Evolutionary conservation across 2,113 vertebrate species (phyloP).

Genomic region (Cariama cristata): DNA sequence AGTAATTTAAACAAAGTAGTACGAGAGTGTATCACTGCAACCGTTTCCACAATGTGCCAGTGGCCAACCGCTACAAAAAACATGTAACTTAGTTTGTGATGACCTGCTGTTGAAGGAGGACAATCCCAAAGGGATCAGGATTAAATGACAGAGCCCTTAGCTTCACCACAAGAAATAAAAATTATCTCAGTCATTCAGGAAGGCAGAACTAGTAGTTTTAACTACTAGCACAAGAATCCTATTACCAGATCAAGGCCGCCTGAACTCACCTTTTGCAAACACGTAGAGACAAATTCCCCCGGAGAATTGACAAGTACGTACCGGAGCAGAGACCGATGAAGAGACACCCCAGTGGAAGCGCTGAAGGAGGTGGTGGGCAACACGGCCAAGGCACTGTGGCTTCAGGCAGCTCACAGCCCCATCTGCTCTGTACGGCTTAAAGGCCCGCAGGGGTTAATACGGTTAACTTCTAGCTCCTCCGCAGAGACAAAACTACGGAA

Average conservation of each 20-base stretch:
- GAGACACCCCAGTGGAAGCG: not conserved
- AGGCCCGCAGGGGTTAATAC: not conserved
- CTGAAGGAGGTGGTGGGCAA: not conserved
- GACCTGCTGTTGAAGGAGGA: not conserved
- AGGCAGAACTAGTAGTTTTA: not conserved
- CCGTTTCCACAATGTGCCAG: not conserved
- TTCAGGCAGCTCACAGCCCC: not conserved
- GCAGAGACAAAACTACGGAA: conserved; percentile 40
- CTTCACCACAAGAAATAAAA: not conserved
- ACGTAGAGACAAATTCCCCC: not conserved
- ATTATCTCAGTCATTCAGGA: not conserved
- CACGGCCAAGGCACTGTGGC: rapidly evolving
- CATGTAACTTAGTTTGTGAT: not conserved
- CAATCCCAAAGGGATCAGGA: not conserved
- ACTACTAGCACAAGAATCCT: not conserved
- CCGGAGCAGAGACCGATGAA: not conserved
- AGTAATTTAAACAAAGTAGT: not conserved
- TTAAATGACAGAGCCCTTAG: not conserved
- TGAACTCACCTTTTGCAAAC: not conserved
- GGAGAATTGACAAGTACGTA: not conserved
- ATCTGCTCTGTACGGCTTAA: not conserved
- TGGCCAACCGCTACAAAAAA: not conserved
- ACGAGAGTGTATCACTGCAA: not conserved
- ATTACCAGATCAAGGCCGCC: not conserved
- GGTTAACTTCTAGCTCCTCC: not conserved